phyloP scores from a whole-genome alignment of 2,888 invertebrate genomes.

The Arrhopalites spinosus region DNA sequence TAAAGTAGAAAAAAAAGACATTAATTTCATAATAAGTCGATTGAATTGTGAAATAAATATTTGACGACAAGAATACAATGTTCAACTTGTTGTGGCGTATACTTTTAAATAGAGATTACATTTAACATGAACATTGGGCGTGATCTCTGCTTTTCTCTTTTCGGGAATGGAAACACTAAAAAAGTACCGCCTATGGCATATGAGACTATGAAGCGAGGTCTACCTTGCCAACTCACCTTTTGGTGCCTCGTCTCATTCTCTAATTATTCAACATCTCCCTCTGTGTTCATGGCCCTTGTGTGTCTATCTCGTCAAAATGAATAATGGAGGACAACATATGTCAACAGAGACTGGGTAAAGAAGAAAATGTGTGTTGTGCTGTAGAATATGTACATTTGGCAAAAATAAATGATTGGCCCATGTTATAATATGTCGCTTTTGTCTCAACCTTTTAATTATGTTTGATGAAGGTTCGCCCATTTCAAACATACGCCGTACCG shows the following conservation, averaged over 20 bases:
- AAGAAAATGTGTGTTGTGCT: too few species aligned
- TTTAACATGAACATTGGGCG: conserved; percentile 35
- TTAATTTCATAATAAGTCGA: too few species aligned
- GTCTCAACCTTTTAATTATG: too few species aligned
- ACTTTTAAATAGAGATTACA: conserved; percentile 10
- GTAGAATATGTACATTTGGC: too few species aligned
- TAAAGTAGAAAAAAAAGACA: too few species aligned
- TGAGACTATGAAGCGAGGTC: background rate
- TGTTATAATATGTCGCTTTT: too few species aligned
- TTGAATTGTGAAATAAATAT: too few species aligned
- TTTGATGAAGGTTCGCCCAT: too few species aligned
- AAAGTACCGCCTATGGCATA: background rate
- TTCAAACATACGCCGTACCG: too few species aligned
- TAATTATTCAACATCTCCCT: background rate
- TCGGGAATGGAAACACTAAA: background rate
- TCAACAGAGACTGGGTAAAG: background rate
- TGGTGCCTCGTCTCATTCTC: conserved; percentile 9
- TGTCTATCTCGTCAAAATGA: conserved; percentile 17
- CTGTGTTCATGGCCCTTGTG: background rate
- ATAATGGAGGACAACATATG: conserved; percentile 27
- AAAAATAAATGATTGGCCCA: too few species aligned
- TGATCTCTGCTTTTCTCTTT: conserved; percentile 18
- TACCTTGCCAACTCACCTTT: conserved; percentile 1
- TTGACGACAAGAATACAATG: too few species aligned
- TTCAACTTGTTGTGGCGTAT: background rate